phyloP scores from a whole-genome alignment of 2,888 invertebrate genomes.

The Pediacus dermestoides region DNA sequence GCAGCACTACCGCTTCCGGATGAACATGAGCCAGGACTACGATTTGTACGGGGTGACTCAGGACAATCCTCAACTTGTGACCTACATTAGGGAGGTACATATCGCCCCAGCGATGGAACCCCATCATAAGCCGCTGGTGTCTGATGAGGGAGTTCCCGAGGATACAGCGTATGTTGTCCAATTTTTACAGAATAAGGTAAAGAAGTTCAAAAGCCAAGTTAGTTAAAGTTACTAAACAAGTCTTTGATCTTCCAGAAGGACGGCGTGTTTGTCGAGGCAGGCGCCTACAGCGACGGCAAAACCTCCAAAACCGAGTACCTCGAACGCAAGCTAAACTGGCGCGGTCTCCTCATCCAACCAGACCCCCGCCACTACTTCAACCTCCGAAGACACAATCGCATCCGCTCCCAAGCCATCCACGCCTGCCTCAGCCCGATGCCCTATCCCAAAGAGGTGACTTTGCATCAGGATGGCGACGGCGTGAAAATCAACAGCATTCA shows the following conservation, averaged over 20 bases:
- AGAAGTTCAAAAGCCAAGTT: slow-evolving; percentile 34
- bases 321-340: slow-evolving; percentile 68
- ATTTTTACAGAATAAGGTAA: slow-evolving; percentile 50
- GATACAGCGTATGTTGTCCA: slow-evolving; percentile 51
- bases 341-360: slow-evolving; percentile 71
- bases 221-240: background rate
- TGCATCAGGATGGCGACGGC: slow-evolving; percentile 42
- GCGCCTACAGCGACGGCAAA: slow-evolving; percentile 57
- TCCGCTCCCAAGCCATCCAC: slow-evolving; percentile 64
- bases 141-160: slow-evolving; percentile 45
- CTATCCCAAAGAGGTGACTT: slow-evolving; percentile 69
- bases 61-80: slow-evolving; percentile 70
- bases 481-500: slow-evolving; percentile 52
- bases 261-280: slow-evolving; percentile 71
- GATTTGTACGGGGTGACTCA: slow-evolving; percentile 70
- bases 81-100: slow-evolving; percentile 71
- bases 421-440: slow-evolving; percentile 76
- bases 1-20: slow-evolving; percentile 72
- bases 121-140: slow-evolving; percentile 47
- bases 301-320: slow-evolving; percentile 68
- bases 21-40: slow-evolving; percentile 76
- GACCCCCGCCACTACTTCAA: slow-evolving; percentile 73
- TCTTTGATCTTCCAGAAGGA: slow-evolving; percentile 59
- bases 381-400: slow-evolving; percentile 57
- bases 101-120: slow-evolving; percentile 52